phyloP scores from a whole-genome alignment of 2,888 invertebrate species.

The Drosophila neotestacea region DNA sequence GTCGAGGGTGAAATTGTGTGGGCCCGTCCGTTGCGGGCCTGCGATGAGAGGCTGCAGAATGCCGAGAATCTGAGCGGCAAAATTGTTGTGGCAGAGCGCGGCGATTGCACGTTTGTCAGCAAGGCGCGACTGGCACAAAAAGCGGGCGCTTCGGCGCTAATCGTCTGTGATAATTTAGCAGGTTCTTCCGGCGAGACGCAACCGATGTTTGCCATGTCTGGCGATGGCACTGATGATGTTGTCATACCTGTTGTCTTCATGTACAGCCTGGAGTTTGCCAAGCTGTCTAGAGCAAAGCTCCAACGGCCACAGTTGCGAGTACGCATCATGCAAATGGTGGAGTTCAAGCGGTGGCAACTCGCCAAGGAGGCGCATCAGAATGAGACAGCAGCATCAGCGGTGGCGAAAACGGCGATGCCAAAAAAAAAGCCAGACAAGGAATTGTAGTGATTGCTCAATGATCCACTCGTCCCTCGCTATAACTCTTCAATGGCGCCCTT shows the following conservation, averaged over 20 bases:
- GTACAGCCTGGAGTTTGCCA: constrained; percentile 91
- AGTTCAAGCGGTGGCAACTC: constrained; percentile 84
- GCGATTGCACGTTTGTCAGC: constrained; percentile 96
- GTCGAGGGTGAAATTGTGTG: constrained; percentile 88
- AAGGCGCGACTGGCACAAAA: constrained; percentile 94
- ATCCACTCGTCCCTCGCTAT: constrained; percentile 7
- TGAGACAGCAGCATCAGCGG: constrained; percentile 53
- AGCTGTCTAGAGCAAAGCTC: constrained; percentile 88
- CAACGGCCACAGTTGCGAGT: constrained; percentile 86
- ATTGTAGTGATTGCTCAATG: constrained; percentile 65
- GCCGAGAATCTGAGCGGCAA: constrained; percentile 88
- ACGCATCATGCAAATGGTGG: constrained; percentile 85
- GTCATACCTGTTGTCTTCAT: constrained; percentile 96
- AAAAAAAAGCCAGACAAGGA: constrained; percentile 75
- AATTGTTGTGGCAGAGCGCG: constrained; percentile 94
- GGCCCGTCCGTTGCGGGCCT: constrained; percentile 90
- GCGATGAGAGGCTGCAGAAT: constrained; percentile 86
- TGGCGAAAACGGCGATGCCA: constrained; percentile 29
- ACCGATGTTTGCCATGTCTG: constrained; percentile 98
- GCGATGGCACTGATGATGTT: constrained; percentile 95
- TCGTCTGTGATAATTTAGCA: constrained; percentile 93
- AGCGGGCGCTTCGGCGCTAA: constrained; percentile 93
- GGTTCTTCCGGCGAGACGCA: constrained; percentile 91
- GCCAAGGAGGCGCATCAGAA: constrained; percentile 70
- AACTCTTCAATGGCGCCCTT: constrained; percentile 13